These are phyloP conservation scores for Idaea dimidiata DNA, from an alignment of 2,888 invertebrate species.

Conservation along the genomic window DNA sequence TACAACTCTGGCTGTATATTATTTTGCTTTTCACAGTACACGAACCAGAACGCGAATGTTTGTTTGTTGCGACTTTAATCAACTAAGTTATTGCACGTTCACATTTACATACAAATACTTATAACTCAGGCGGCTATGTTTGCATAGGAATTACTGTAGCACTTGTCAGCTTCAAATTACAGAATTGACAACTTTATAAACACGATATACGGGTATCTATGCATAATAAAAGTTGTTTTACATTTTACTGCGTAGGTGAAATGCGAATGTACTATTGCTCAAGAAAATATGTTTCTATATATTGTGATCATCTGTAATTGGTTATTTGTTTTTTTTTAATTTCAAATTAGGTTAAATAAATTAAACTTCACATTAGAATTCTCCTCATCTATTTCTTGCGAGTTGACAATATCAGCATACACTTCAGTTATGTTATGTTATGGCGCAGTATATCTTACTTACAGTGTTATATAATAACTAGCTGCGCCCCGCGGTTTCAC, in stretches of 20 bases:
- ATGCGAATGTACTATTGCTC: neutral
- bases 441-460: too few species aligned
- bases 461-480: too few species aligned
- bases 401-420: too few species aligned
- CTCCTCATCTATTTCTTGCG: too few species aligned
- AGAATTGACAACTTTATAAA: neutral
- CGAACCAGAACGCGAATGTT: neutral
- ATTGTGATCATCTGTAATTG: too few species aligned
- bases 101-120: neutral
- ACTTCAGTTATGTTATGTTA: too few species aligned
- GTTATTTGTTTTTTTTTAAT: too few species aligned
- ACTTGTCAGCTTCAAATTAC: neutral
- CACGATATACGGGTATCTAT: neutral
- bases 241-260: neutral
- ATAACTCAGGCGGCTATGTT: constrained; percentile 1
- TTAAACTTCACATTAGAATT: too few species aligned
- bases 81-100: constrained; percentile 1
- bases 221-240: neutral
- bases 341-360: too few species aligned
- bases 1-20: neutral
- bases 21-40: neutral
- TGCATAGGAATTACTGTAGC: neutral
- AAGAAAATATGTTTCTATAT: neutral
- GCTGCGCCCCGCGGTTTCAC: too few species aligned
- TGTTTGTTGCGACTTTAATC: neutral